phyloP scores from a whole-genome alignment of 1,140 invertebrate species.

The Caerostris extrusa region DNA sequence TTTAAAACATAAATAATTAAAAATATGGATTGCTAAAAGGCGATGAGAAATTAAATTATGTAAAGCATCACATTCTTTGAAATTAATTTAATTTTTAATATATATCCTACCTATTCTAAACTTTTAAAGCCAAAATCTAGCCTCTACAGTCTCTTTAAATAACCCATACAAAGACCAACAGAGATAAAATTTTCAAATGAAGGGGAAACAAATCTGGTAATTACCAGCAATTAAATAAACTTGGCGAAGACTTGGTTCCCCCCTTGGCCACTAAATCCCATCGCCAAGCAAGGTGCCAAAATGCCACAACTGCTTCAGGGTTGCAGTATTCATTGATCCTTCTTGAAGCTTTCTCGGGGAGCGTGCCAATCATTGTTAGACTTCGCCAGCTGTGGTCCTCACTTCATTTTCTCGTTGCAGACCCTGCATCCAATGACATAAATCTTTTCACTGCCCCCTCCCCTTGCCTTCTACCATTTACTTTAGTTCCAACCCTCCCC shows the following conservation, averaged over 20 bases:
- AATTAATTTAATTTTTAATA: no score
- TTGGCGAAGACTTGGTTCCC: not conserved
- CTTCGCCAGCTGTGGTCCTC: conserved; percentile 72
- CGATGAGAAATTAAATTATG: no score
- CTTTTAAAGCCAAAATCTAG: no score
- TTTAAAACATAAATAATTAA: no score
- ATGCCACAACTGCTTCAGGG: conserved; percentile 23
- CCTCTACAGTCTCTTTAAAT: no score
- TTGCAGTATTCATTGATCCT: conserved; percentile 63
- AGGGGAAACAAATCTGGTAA: not conserved
- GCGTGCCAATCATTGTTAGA: conserved; percentile 75
- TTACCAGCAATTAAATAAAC: not conserved
- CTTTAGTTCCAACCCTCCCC: not conserved
- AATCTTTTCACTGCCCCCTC: conserved; percentile 48
- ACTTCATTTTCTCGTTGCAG: conserved; percentile 68
- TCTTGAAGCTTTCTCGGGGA: conserved; percentile 43
- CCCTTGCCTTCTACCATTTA: conserved; percentile 46
- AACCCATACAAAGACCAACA: no score
- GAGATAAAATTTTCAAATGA: no score
- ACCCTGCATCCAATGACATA: conserved; percentile 65
- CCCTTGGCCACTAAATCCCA: not conserved
- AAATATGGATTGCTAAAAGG: no score
- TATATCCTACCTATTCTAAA: no score
- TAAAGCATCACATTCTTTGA: no score
- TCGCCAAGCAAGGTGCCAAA: conserved; percentile 57